Conservation (phyloP, 2,797 vertebrate species). For the Chiroxiphia lanceolata region DNA sequence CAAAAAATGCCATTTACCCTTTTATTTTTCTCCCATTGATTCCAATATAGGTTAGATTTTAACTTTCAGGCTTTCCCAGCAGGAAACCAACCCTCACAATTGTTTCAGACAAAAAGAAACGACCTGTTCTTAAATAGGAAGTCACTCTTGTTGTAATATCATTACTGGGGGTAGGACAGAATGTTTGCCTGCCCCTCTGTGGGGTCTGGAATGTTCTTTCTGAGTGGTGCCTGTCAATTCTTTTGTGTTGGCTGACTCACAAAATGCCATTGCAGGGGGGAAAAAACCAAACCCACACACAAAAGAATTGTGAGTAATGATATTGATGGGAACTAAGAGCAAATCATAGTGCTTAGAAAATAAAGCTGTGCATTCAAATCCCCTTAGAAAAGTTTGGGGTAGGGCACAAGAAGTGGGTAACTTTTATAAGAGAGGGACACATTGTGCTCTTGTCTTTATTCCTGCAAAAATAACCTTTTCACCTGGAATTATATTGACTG, state of each 20-base stretch:
- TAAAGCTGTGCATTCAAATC: not conserved
- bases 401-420: not conserved
- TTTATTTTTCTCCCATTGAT: not conserved
- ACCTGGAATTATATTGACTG: not conserved
- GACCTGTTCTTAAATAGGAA: not conserved
- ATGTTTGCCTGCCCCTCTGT: not conserved
- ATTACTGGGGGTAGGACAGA: not conserved
- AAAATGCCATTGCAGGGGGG: not conserved
- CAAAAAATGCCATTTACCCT: not conserved
- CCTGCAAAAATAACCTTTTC: not conserved
- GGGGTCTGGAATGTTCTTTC: not conserved
- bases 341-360: not conserved
- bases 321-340: not conserved
- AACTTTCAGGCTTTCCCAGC: not conserved
- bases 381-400: not conserved
- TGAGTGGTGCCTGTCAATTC: not conserved
- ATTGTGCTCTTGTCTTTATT: not conserved
- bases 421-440: not conserved
- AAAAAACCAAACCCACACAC: not conserved
- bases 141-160: not conserved
- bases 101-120: not conserved
- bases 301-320: constrained; percentile 31
- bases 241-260: constrained; percentile 13
- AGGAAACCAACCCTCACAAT: not conserved
- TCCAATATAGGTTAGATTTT: not conserved